A percentile compares a stretch with the other conserved stretches of the same genome.
phyloP scores from a whole-genome alignment of 2,888 invertebrate genomes.

The Melinopterus prodromus region DNA sequence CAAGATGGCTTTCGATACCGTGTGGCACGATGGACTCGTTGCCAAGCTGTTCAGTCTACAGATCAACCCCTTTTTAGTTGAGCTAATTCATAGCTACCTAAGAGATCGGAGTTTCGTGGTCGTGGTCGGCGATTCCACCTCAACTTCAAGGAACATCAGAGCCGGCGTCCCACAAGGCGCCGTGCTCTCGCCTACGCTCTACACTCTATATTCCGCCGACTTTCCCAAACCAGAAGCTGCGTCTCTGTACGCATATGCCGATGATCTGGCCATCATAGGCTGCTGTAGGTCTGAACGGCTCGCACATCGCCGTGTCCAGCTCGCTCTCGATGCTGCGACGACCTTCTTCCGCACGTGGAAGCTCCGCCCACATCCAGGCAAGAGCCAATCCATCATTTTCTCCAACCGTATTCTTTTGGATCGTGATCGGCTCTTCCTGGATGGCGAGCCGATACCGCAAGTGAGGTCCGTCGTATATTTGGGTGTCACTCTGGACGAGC shows the following conservation, averaged over 20 bases:
- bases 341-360: too few species aligned
- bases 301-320: not conserved
- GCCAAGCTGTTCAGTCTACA: not conserved
- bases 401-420: too few species aligned
- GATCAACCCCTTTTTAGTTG: not conserved
- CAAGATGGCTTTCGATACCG: not conserved
- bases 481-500: too few species aligned
- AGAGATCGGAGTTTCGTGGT: not conserved
- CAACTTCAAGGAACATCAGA: not conserved
- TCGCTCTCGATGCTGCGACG: too few species aligned
- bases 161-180: slow-evolving; percentile 23
- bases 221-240: not conserved
- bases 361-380: too few species aligned
- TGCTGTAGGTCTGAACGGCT: not conserved
- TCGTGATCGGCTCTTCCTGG: too few species aligned
- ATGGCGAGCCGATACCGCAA: too few species aligned
- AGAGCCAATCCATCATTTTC: too few species aligned
- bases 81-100: not conserved
- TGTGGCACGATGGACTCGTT: not conserved
- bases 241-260: not conserved
- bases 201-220: not conserved
- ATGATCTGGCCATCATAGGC: slow-evolving; percentile 11
- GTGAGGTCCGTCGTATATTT: too few species aligned
- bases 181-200: slow-evolving; percentile 10
- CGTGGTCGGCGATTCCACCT: not conserved